Conservation (phyloP, 2,797 vertebrate genomes). For the Ptychobarbus kaznakovi region DNA sequence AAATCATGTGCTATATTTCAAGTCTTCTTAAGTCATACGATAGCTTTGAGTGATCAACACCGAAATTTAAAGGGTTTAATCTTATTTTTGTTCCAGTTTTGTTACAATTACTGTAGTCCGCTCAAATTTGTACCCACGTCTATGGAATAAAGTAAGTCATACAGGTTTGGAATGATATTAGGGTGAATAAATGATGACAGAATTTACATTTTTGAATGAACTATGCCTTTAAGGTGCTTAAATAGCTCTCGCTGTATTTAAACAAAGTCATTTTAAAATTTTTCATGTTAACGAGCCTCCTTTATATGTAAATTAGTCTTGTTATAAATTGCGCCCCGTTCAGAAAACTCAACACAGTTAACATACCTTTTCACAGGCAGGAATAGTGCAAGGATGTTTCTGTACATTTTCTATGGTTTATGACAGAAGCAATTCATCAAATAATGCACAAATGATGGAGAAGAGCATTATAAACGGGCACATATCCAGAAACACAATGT, state of each 20-base stretch:
- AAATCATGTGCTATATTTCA: not conserved
- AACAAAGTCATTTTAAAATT: not conserved
- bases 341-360: not conserved
- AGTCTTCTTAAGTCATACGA: not conserved
- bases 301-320: conserved; percentile 12
- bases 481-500: not conserved
- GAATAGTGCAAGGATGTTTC: not conserved
- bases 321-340: conserved; percentile 2
- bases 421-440: conserved; percentile 14
- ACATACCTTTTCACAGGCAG: not conserved
- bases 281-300: not conserved
- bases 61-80: not conserved
- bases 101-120: not conserved
- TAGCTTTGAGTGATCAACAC: not conserved
- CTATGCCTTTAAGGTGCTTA: not conserved
- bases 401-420: conserved; percentile 23
- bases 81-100: not conserved
- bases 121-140: not conserved
- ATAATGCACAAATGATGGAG: conserved; percentile 15
- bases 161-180: not conserved
- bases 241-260: conserved; percentile 11
- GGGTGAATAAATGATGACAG: not conserved
- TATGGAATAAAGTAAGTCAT: not conserved
- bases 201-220: not conserved
- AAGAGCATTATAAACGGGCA: conserved; percentile 7